These are phyloP conservation scores for Plectrocnemia conspersa DNA, from an alignment of 1,140 invertebrate species.

Conservation along the genomic window DNA sequence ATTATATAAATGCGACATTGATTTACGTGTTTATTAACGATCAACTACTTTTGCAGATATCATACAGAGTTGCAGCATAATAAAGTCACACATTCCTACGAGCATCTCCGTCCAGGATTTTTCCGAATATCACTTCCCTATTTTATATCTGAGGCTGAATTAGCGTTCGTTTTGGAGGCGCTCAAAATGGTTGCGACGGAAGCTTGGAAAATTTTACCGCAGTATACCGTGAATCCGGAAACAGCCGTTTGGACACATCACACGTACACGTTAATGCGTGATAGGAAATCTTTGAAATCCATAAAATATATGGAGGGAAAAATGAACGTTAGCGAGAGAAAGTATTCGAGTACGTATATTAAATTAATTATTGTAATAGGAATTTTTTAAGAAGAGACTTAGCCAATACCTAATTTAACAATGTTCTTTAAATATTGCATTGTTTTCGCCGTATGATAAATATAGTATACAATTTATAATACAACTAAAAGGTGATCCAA, in stretches of 20 bases:
- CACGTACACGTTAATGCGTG: constrained; percentile 71
- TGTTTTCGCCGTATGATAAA: no score
- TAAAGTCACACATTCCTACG: constrained; percentile 37
- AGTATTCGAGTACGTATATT: constrained; percentile 55
- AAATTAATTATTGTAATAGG: constrained; percentile 6
- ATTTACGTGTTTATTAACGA: constrained; percentile 18
- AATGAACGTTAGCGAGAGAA: constrained; percentile 66
- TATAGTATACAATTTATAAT: no score
- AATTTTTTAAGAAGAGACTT: background rate
- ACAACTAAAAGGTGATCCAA: no score
- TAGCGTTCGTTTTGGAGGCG: constrained; percentile 79
- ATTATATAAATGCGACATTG: background rate
- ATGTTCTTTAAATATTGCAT: no score
- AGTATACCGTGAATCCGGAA: constrained; percentile 79
- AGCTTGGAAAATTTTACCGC: constrained; percentile 85
- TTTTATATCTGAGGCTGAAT: constrained; percentile 74
- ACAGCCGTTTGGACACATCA: constrained; percentile 88
- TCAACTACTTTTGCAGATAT: constrained; percentile 5
- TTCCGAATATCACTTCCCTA: constrained; percentile 80
- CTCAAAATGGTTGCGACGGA: constrained; percentile 82
- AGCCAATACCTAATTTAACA: no score
- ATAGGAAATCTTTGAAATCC: constrained; percentile 77
- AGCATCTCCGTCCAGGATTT: constrained; percentile 83
- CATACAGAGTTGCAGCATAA: background rate
- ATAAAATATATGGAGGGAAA: constrained; percentile 72